Base-by-base conservation (phyloP, 2,113 vertebrate species). In the Trogon surrucura region DNA sequence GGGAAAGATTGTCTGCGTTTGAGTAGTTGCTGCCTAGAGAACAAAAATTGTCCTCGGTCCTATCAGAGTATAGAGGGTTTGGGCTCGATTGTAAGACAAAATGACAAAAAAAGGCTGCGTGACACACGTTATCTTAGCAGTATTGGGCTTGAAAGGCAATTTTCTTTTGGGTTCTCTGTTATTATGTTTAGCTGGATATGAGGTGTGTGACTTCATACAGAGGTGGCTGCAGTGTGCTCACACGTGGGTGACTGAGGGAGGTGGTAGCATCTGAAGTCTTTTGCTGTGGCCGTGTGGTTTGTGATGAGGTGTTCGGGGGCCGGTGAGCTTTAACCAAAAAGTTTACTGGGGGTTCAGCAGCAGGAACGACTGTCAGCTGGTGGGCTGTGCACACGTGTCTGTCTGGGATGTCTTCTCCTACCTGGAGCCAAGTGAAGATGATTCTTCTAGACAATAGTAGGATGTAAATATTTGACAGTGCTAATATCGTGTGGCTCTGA, bases 201-300 rank as follows among this genome's bases (percentile, higher is more conserved):
- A 62, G 14, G 7, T 15, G 16, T 9, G n/a, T 22, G 53, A 4
- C 36, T 72, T 48, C 8, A 4, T 21, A 4, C 13, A 11, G 82
- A 9, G 29, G 32, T 29, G 45, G 27, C 65, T 61, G 51, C 1
- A 3, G 19, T 0, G 1, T 0, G 3, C 62, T 83, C 22, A 1
- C 17, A 10, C 10, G 12, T 19, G 25, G 30, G 67, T 36, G 72
- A 2, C 9, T 44, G 16, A n/a, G 41, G 26, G 17, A 38, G 19
- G 47, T 22, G 26, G 26, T 17, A 8, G 21, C 45, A 10, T 13
- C 51, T 58, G 3, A 5, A 10, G 6, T 21, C 5, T 30, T 72
- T 26, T 38, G 30, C 50, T 50, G 58, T n/a, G 67, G 36, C 48
- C 10, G 20, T 8, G 44, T 38, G 57, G 9, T 38, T 80, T 56